Evolutionary conservation across 30 jellyfish, hydroid and myxozoan genomes (phyloP).

Genomic region (Hydra vulgaris): DNA sequence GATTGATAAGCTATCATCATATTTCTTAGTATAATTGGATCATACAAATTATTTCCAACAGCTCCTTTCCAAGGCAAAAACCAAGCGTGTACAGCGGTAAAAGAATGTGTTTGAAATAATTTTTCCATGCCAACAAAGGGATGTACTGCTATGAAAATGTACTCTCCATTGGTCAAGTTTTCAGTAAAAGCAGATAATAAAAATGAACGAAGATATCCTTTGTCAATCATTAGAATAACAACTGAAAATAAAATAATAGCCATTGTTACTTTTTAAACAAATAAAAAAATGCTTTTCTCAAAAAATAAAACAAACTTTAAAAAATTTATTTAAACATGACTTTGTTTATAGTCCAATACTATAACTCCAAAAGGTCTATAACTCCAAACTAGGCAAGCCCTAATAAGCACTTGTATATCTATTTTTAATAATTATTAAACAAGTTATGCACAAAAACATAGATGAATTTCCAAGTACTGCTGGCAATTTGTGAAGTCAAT

Average conservation of each 20-base stretch:
- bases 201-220: conserved; percentile 25
- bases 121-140: conserved; percentile 12
- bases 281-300: too few relatives aligned
- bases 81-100: conserved; percentile 11
- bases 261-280: too few relatives aligned
- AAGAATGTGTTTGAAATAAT: neutral
- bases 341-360: too few relatives aligned
- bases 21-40: neutral
- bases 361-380: too few relatives aligned
- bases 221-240: conserved; percentile 20
- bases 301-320: too few relatives aligned
- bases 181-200: conserved; percentile 42
- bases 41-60: neutral
- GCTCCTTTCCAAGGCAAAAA: conserved; percentile 26
- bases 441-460: too few relatives aligned
- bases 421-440: too few relatives aligned
- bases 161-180: conserved; percentile 56
- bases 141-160: conserved; percentile 41
- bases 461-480: too few relatives aligned
- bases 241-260: neutral
- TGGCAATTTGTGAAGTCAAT: too few relatives aligned
- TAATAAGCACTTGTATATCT: too few relatives aligned
- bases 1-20: conserved; percentile 23
- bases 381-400: too few relatives aligned
- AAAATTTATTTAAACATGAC: too few relatives aligned